Evolutionary conservation across 2,113 vertebrate species (phyloP).

Genomic region (Caranx ignobilis): DNA sequence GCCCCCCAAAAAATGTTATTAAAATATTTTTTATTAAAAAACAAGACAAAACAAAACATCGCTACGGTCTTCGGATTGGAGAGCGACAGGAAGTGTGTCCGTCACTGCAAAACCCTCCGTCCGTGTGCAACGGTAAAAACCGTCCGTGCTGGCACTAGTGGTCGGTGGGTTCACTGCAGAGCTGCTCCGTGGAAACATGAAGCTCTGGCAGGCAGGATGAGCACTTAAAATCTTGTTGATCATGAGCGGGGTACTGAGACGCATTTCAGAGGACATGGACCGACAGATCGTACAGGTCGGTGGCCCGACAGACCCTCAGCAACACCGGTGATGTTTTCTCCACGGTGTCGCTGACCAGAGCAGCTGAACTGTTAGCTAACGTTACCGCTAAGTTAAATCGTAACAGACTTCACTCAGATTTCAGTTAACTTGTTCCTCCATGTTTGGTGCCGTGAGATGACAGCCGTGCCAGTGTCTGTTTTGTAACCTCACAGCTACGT

Average conservation of each 20-base stretch:
- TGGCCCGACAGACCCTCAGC: neutral
- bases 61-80: too few relatives aligned
- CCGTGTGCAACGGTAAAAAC: constrained; percentile 27
- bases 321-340: neutral
- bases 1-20: too few relatives aligned
- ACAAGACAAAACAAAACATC: too few relatives aligned
- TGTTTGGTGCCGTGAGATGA: neutral
- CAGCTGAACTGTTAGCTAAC: constrained; percentile 19
- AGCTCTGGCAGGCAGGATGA: neutral
- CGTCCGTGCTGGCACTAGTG: constrained; percentile 15
- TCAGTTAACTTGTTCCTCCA: neutral
- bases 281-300: constrained; percentile 71
- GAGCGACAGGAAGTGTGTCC: constrained; percentile 44
- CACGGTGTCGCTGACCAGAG: neutral
- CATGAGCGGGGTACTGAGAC: constrained; percentile 29
- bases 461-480: neutral
- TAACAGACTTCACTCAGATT: neutral
- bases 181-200: constrained; percentile 5
- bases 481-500: neutral
- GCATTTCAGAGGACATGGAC: constrained; percentile 64
- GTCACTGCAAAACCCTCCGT: constrained; percentile 43
- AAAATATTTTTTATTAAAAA: neutral
- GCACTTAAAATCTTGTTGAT: neutral
- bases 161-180: neutral
- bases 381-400: neutral